Evolutionary conservation across 2,113 vertebrate genomes (phyloP), one percentile per base, ranked within the genome.

Genomic region (Tinamus guttatus): DNA sequence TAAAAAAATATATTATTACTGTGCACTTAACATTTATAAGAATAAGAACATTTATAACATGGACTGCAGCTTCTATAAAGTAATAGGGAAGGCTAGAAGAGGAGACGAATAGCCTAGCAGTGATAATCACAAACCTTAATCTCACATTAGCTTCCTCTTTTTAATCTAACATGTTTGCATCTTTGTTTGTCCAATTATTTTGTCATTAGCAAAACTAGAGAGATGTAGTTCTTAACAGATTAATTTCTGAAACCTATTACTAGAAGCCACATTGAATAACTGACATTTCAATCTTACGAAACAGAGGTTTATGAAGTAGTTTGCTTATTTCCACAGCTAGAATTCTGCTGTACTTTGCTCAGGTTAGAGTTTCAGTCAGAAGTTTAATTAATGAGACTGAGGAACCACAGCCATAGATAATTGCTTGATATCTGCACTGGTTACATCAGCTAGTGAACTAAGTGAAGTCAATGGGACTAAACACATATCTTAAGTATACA

Each of bases 101-200:
- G 45, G 30, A 81, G 63, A 71, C 9, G n/a, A n/a, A 88, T 87
- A 69, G 14, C 19, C 43, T 32, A 84, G 36, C 43, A 70, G 34
- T 21, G 2, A 22, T 87, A 85, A 81, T 77, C 51, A 52, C 17
- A 87, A 81, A 65, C 21, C 8, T 90, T 86, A 45, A 94, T 95
- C 83, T 92, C 56, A 85, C 58, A 73, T 92, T 85, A 81, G 10
- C 68, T 87, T 95, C 7, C 13, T 83, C 6, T 83, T 81, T 94
- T 93, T 81, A 40, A 89, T 85, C 28, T 94, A 90, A 93, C 54
- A n/a, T 17, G 13, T 83, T 94, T 89, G 28, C 15, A 75, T 92
- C 51, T 88, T 93, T 87, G 27, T 83, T 89, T 80, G 38, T 92
- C 63, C 87, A 84, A 92, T 94, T 89, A 87, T 49, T 79, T 91